Evolutionary conservation across 2,888 invertebrate genomes (phyloP), one percentile per base, ranked within the genome.

Genomic region (Helleia helle): DNA sequence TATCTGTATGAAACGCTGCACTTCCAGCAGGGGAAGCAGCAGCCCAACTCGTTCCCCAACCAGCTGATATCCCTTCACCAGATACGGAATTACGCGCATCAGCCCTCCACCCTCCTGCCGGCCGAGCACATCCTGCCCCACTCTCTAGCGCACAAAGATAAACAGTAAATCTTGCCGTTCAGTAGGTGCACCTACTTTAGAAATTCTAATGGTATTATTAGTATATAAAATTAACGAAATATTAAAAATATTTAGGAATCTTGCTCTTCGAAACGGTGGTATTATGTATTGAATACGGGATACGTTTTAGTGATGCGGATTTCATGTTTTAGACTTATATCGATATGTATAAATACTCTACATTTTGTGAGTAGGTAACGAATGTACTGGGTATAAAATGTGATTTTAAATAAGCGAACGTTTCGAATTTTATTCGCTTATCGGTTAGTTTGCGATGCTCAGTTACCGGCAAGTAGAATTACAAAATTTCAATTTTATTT

Each of bases 21-120:
- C 71, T 94, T 96, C 86, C 94, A 93, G 65, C 91, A 91, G 69
- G 75, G 75, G 46, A 89, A 88, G 58, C 86, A 85, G 61, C 84
- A 84, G 62, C 87, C 90, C 1, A 87, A 89, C 51, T 89, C 91
- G 43, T 96, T 96, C 77, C 96, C 96, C 45, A 96, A 96, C 73
- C 96, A 96, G 77, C 87, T 96, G 80, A 96, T 96, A 76, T 95
- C 96, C 56, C 87, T 97, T 55, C 97, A 97, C 80, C 97, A 97
- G 86, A 97, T 97, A 65, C 90, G 97, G 75, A 97, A 97, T 79
- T 97, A 96, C 79, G 95, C 95, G 49, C 95, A 95, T 71, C 96
- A 96, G 68, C 96, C 96, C 46, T 91, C 93, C 50, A 87, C 91
- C 43, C 79, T 92, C 36, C 89, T 92, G 86, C 87, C 89, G 47